Percentiles rank a stretch among this genome's conserved stretches.
phyloP scores from a whole-genome alignment of 2,888 invertebrate genomes.

The Ferrisia virgata region DNA sequence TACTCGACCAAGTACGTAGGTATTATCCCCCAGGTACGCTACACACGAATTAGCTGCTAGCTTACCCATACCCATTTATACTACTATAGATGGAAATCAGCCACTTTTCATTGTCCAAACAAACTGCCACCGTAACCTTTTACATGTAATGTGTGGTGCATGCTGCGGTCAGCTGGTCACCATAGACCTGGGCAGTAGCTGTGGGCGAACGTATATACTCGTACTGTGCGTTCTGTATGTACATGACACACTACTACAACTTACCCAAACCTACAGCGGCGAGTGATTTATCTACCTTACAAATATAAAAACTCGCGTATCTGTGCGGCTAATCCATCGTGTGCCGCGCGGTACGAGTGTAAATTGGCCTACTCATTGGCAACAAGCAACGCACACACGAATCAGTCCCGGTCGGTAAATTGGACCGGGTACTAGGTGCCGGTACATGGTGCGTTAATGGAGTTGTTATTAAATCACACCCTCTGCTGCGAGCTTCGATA shows the following conservation, averaged over 20 bases:
- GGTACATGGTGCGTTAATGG: neutral
- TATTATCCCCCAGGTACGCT: neutral
- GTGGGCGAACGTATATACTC: neutral
- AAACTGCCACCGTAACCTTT: conserved; percentile 14
- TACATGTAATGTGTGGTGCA: neutral
- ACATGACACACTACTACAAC: neutral
- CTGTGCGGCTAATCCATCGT: conserved; percentile 5
- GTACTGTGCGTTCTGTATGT: neutral
- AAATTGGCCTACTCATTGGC: neutral
- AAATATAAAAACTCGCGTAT: neutral
- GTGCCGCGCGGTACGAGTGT: neutral
- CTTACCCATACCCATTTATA: neutral
- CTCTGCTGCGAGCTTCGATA: no score
- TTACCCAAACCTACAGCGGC: neutral
- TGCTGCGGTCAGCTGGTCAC: neutral
- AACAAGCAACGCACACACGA: neutral
- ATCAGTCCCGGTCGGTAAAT: neutral
- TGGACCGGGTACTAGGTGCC: no score
- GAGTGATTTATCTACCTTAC: neutral
- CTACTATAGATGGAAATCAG: conserved; percentile 13
- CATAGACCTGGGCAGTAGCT: neutral
- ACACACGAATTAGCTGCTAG: neutral
- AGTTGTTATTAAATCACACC: neutral
- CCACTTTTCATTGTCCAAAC: conserved; percentile 17
- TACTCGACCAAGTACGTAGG: neutral